Conservation (phyloP, 2,113 vertebrate species). For the Calyptomena viridis region DNA sequence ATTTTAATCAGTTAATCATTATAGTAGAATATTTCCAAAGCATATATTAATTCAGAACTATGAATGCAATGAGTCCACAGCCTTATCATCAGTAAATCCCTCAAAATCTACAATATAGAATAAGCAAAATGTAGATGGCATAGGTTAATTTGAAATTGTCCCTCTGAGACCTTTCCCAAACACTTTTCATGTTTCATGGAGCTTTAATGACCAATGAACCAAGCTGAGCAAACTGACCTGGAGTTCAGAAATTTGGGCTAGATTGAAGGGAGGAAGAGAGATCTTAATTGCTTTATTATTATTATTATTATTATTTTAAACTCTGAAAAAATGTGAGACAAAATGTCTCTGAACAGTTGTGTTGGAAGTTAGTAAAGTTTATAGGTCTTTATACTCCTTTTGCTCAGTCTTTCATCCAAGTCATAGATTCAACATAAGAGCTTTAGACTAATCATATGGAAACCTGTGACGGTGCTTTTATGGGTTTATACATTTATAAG, state of each 20-base stretch:
- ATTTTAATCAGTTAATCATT: background rate
- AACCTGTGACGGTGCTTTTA: too few species aligned
- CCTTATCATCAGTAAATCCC: background rate
- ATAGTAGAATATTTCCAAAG: background rate
- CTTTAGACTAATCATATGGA: background rate
- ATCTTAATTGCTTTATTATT: background rate
- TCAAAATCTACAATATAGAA: background rate
- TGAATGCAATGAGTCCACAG: background rate
- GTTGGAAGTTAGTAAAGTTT: background rate
- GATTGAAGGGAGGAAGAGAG: background rate
- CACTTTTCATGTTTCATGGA: background rate
- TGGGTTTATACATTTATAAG: too few species aligned
- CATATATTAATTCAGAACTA: background rate
- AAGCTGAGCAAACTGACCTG: background rate
- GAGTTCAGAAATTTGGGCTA: background rate
- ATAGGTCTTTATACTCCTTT: background rate
- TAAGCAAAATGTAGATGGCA: background rate
- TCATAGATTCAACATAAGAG: background rate
- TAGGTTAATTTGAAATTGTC: background rate
- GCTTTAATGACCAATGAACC: background rate
- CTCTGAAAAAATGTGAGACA: background rate
- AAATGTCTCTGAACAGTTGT: background rate
- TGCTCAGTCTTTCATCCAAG: background rate
- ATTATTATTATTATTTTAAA: background rate
- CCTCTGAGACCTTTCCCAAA: background rate